Evolutionary conservation across 2,113 vertebrate species (phyloP).

Genomic region (Xenopus tropicalis): UCB_Xtro_10.0 CM004443.2:183105001-183105500

Average conservation of each 20-base stretch:
- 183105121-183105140: slow-evolving; percentile 72
- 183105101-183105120: slow-evolving; percentile 76
- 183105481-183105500: slow-evolving; percentile 32
- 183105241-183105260: slow-evolving; percentile 71
- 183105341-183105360: slow-evolving; percentile 41
- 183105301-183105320: slow-evolving; percentile 62
- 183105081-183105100: slow-evolving; percentile 78
- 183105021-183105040: slow-evolving; percentile 72
- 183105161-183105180: slow-evolving; percentile 62
- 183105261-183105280: slow-evolving; percentile 71
- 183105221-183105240: slow-evolving; percentile 56
- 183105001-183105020: slow-evolving; percentile 77
- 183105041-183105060: slow-evolving; percentile 77
- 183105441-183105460: slow-evolving; percentile 55
- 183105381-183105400: slow-evolving; percentile 12
- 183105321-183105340: slow-evolving; percentile 52
- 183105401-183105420: slow-evolving; percentile 59
- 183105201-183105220: slow-evolving; percentile 52
- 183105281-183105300: slow-evolving; percentile 66
- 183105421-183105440: slow-evolving; percentile 61
- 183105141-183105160: slow-evolving; percentile 76
- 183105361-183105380: slow-evolving; percentile 45
- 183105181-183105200: slow-evolving; percentile 61
- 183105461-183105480: slow-evolving; percentile 37
- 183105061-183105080: slow-evolving; percentile 57